Conservation (phyloP, 2,797 vertebrate species). For the Ceryle rudis region DNA sequence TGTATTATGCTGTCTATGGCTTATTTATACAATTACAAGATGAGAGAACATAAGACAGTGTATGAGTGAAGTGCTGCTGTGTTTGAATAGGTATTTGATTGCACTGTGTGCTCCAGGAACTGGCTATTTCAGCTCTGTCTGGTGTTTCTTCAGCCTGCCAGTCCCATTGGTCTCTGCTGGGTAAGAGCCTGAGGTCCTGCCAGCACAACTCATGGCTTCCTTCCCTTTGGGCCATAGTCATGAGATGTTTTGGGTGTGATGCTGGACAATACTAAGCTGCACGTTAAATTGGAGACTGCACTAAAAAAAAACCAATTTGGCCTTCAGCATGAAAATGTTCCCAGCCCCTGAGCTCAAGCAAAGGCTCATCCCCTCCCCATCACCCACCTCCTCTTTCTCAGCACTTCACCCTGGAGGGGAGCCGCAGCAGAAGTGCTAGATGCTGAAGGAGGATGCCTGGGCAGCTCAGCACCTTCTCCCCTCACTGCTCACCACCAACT, state of each 20-base stretch:
- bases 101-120: background rate
- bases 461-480: background rate
- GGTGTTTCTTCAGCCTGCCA: background rate
- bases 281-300: fast-evolving
- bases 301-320: background rate
- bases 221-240: fast-evolving
- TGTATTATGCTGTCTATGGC: background rate
- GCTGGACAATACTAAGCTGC: background rate
- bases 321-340: background rate
- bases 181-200: background rate
- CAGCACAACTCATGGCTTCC: background rate
- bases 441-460: background rate
- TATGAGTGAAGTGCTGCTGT: background rate
- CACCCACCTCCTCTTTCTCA: background rate
- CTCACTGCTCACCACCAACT: fast-evolving
- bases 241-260: fast-evolving
- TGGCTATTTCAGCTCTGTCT: background rate
- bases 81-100: background rate
- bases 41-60: background rate
- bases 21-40: background rate
- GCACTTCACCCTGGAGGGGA: background rate
- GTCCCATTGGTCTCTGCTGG: background rate
- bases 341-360: background rate
- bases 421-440: fast-evolving
- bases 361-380: fast-evolving